Evolutionary conservation across 2,797 vertebrate species (phyloP), one percentile per base, ranked within the genome.

Genomic region (Betta splendens): DNA sequence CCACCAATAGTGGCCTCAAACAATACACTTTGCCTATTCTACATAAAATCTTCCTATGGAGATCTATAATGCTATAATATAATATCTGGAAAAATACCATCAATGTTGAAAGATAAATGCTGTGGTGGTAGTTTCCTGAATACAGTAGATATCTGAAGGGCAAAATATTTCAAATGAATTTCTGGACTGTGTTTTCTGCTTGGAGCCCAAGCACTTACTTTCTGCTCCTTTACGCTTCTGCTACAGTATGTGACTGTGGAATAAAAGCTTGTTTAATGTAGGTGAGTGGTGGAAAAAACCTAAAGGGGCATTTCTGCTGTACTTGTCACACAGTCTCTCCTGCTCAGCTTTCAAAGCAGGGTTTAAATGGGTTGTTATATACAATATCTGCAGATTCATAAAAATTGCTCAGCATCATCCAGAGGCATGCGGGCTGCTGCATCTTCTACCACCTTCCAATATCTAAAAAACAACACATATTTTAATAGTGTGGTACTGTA

Each of bases 211-310:
- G n/a, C n/a, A n/a, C 18, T 63, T 25, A 17, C 48, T 51, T 47
- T 28, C 52, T 26, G 10, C 62, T 56, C 39, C 37, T 29, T 43
- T 36, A 29, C 44, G 59, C 44, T 31, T 8, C 64, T 33, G 35
- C 60, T 55, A 53, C 33, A n/a, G n/a, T n/a, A n/a, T n/a, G 48
- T 75, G 80, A 78, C 75, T 60, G 36, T 35, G 72, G 80, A 79
- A 73, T 69, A 58, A 67, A 73, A 60, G 38, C 56, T 73, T 44
- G 62, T 83, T 79, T 75, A 65, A 83, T 83, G 68, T 75, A 58
- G 47, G 50, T 61, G 65, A 69, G 69, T 56, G 74, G 64, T 73
- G 55, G 52, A 68, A 64, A 42, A 69, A 72, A 70, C 38, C 57
- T 60, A 57, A 40, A 56, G 60, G 50, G 49, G n/a, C 58, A 39